These are phyloP conservation scores for Drosophila insularis DNA, from an alignment of 1,140 invertebrate species.

Conservation along the genomic window DNA sequence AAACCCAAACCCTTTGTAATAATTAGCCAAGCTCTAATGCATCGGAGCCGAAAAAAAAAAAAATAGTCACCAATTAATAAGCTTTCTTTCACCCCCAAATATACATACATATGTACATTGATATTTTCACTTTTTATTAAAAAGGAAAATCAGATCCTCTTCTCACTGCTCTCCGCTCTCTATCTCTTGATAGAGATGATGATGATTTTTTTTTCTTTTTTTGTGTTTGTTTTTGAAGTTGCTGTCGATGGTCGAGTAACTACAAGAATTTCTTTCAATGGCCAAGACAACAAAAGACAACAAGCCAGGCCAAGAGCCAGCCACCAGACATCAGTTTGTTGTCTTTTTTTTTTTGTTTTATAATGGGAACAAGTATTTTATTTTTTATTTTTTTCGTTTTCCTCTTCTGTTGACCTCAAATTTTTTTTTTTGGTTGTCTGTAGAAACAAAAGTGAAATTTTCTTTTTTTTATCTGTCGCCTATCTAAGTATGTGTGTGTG, in stretches of 20 bases:
- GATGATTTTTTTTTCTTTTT: not conserved
- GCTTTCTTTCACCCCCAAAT: slow-evolving; percentile 10
- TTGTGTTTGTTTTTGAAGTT: slow-evolving; percentile 1
- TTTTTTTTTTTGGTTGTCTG: slow-evolving; percentile 54
- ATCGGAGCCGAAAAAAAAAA: slow-evolving; percentile 21
- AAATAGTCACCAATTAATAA: slow-evolving; percentile 45
- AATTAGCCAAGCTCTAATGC: slow-evolving; percentile 48
- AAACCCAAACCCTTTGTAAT: slow-evolving; percentile 26
- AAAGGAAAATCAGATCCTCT: slow-evolving; percentile 8
- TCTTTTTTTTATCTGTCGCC: not conserved
- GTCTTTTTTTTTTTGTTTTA: slow-evolving; percentile 21
- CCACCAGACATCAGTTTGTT: slow-evolving; percentile 30
- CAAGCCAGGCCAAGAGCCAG: slow-evolving; percentile 16
- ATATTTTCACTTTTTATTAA: slow-evolving; percentile 59
- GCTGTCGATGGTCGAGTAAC: slow-evolving; percentile 9
- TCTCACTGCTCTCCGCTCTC: not conserved
- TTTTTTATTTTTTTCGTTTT: slow-evolving; percentile 33
- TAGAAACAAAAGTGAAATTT: slow-evolving; percentile 79
- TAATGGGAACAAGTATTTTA: slow-evolving; percentile 65
- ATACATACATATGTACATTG: too few species aligned
- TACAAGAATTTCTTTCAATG: slow-evolving; percentile 15
- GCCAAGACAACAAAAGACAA: slow-evolving; percentile 3
- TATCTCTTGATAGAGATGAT: not conserved
- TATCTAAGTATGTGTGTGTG: not conserved
- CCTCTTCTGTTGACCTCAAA: slow-evolving; percentile 68